Conservation (phyloP, 1,140 invertebrate species). For the Drosophila teissieri region DNA sequence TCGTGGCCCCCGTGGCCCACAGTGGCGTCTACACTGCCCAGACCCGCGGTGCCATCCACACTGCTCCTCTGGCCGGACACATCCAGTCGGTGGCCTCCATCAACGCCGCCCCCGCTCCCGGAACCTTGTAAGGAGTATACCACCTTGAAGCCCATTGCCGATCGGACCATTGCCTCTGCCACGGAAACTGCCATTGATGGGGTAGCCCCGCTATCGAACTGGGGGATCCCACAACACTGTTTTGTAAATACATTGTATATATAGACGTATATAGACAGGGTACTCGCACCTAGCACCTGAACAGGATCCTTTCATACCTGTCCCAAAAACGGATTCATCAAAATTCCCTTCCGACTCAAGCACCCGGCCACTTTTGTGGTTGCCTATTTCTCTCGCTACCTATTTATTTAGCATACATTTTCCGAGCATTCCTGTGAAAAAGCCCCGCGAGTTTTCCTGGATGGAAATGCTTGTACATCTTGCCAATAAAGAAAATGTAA, state of each 20-base stretch:
- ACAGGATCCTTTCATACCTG: slow-evolving; percentile 22
- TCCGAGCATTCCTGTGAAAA: slow-evolving; percentile 48
- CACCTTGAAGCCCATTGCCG: background rate
- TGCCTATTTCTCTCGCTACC: slow-evolving; percentile 23
- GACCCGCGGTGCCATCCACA: slow-evolving; percentile 85
- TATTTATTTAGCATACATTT: slow-evolving; percentile 52
- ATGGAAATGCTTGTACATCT: slow-evolving; percentile 20
- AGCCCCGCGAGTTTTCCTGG: slow-evolving; percentile 11
- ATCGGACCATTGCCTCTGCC: slow-evolving; percentile 34
- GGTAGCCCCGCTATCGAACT: background rate
- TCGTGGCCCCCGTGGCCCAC: slow-evolving; percentile 68
- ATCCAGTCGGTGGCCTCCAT: slow-evolving; percentile 75
- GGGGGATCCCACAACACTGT: slow-evolving; percentile 1
- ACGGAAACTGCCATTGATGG: slow-evolving; percentile 56
- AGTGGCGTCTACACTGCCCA: slow-evolving; percentile 85
- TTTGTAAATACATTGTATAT: slow-evolving; percentile 63
- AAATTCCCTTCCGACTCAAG: slow-evolving; percentile 59
- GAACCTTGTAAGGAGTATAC: slow-evolving; percentile 82
- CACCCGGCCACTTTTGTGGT: slow-evolving; percentile 9
- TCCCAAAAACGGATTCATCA: slow-evolving; percentile 38
- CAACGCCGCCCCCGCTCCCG: slow-evolving; percentile 86
- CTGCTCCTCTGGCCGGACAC: slow-evolving; percentile 85
- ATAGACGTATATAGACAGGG: slow-evolving; percentile 68
- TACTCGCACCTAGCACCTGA: slow-evolving; percentile 65
- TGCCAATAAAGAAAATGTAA: slow-evolving; percentile 55